Evolutionary conservation across 1,140 invertebrate genomes (phyloP), one percentile per base, ranked within the genome.

Genomic region (Phthorimaea operculella): DNA sequence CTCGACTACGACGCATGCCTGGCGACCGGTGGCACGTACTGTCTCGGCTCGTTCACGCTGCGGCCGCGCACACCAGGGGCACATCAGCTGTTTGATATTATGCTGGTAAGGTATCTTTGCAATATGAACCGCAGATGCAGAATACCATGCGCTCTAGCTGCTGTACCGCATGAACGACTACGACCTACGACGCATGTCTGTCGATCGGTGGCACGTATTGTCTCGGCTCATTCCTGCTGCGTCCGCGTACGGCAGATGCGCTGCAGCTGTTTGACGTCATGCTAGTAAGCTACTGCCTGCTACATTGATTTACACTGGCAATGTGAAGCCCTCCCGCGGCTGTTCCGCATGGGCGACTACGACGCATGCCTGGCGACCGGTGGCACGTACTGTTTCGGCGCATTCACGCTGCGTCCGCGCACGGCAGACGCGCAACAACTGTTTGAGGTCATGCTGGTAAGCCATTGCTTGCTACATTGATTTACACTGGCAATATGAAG

Each of bases 301-400:
- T 76, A 58, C 75, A 71, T n/a, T n/a, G n/a, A n/a, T n/a, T n/a
- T n/a, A n/a, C n/a, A n/a, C n/a, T n/a, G n/a, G n/a, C n/a, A n/a
- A n/a, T n/a, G n/a, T n/a, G n/a, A n/a, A n/a, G 33, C 52, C 6
- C 55, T 76, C 57, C 75, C 73, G 42, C 56, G 48, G 9, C 64
- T 78, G 34, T 76, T 65, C 58, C 56, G 64, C 15, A 59, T 76
- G 56, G 75, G 76, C 18, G 61, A 76, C 62, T 74, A 68, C 51
- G 73, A 74, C 10, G 56, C 55, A 2, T 78, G 75, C 44, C 50
- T 74, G 10, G 52, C 59, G 0, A 55, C 17, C 33, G 47, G 59
- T 0, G 72, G 65, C 7, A 61, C 55, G 45, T 78, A 64, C 66
- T 78, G 75, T 56, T 44, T 74, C 12, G 76, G 74, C 16, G 68